phyloP scores from a whole-genome alignment of 2,888 invertebrate species.

The Dyspetes luteomarginatus region DNA sequence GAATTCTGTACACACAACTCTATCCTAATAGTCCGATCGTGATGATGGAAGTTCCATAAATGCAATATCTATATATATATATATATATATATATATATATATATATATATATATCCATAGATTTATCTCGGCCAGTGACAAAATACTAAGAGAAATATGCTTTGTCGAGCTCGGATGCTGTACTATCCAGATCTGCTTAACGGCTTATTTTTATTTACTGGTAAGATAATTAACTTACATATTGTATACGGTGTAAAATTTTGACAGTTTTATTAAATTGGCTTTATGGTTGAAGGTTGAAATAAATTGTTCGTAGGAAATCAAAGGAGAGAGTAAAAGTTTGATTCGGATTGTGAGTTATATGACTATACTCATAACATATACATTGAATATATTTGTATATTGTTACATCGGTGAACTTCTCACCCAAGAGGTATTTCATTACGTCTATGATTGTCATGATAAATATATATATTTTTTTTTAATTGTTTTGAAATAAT shows the following conservation, averaged over 20 bases:
- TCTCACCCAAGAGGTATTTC: slow-evolving; percentile 55
- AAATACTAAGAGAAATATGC: slow-evolving; percentile 70
- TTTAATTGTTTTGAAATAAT: background rate
- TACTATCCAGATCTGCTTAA: slow-evolving; percentile 67
- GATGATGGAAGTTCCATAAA: too few species aligned
- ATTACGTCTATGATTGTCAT: too few species aligned
- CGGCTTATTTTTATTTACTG: slow-evolving; percentile 65
- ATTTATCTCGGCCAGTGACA: slow-evolving; percentile 66
- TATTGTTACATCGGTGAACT: slow-evolving; percentile 62
- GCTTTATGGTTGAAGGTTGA: background rate
- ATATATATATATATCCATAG: background rate
- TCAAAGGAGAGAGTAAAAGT: background rate
- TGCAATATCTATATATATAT: too few species aligned
- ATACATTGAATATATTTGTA: slow-evolving; percentile 59
- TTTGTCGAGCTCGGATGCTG: slow-evolving; percentile 65
- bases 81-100: too few species aligned
- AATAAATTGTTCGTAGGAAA: slow-evolving; percentile 45
- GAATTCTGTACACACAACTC: too few species aligned
- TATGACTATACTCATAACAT: slow-evolving; percentile 38
- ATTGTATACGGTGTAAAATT: too few species aligned
- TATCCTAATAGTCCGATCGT: too few species aligned
- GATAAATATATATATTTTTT: too few species aligned
- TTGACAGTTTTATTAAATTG: too few species aligned
- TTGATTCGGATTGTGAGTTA: slow-evolving; percentile 34
- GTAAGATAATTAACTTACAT: too few species aligned